Conservation (phyloP, 2,888 invertebrate genomes). For the Cheilosia pagana region DNA sequence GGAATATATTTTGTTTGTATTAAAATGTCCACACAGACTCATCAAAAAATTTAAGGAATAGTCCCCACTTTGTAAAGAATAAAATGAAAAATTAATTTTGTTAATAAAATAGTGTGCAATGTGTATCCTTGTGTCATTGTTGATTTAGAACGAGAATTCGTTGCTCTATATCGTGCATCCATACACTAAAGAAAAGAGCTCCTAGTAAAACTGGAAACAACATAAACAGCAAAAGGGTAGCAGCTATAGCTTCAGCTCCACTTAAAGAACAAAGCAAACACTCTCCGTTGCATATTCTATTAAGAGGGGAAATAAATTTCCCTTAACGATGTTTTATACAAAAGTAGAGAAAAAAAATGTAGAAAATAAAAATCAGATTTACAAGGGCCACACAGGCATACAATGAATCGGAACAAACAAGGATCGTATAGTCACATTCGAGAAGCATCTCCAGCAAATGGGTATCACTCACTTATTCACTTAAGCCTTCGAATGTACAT, state of each 20-base stretch:
- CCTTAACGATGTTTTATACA: slow-evolving; percentile 55
- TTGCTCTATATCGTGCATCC: not conserved
- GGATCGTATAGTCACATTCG: slow-evolving; percentile 44
- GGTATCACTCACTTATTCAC: slow-evolving; percentile 72
- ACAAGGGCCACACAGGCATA: slow-evolving; percentile 19
- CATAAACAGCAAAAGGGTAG: slow-evolving; percentile 41
- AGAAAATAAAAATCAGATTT: slow-evolving; percentile 13
- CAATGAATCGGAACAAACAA: slow-evolving; percentile 53
- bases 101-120: slow-evolving; percentile 6
- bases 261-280: slow-evolving; percentile 52
- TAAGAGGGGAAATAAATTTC: slow-evolving; percentile 51
- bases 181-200: slow-evolving; percentile 42
- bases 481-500: slow-evolving; percentile 56
- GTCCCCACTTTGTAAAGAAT: slow-evolving; percentile 9
- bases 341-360: slow-evolving; percentile 1
- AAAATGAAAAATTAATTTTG: slow-evolving; percentile 8
- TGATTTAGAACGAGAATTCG: slow-evolving; percentile 37
- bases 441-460: slow-evolving; percentile 60
- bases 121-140: slow-evolving; percentile 46
- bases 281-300: slow-evolving; percentile 19
- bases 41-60: slow-evolving; percentile 27
- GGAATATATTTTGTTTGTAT: no score
- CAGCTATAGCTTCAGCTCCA: not conserved
- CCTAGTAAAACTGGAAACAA: slow-evolving; percentile 12
- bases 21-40: no score